phyloP scores from a whole-genome alignment of 2,888 invertebrate genomes.

The Lepetodrilus schrolli region DNA sequence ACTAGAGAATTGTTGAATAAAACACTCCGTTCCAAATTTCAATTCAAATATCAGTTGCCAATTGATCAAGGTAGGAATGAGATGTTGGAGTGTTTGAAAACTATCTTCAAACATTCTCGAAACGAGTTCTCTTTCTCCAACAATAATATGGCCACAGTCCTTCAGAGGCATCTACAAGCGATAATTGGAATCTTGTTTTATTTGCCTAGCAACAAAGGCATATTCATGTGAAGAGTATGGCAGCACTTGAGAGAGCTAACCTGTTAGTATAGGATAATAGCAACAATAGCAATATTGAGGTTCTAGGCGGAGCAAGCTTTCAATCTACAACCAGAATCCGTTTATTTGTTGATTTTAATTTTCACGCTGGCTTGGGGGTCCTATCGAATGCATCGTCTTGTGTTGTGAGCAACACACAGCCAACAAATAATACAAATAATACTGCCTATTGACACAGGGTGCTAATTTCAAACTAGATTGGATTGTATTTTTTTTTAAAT shows the following conservation, averaged over 20 bases:
- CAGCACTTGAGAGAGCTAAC: not conserved
- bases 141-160: conserved; percentile 10
- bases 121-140: conserved; percentile 13
- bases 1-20: conserved; percentile 1
- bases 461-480: not conserved
- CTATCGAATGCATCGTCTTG: not conserved
- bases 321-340: not conserved
- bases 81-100: conserved; percentile 8
- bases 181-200: conserved; percentile 26
- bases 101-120: conserved; percentile 18
- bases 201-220: conserved; percentile 22
- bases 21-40: not conserved
- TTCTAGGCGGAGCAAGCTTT: conserved; percentile 10
- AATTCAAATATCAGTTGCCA: conserved; percentile 1
- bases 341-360: conserved; percentile 25
- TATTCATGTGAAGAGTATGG: not conserved
- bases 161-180: not conserved
- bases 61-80: not conserved
- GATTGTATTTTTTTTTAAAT: not conserved
- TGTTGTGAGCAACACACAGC: not conserved
- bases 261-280: conserved; percentile 12
- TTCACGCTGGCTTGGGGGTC: conserved; percentile 16
- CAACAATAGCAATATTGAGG: conserved; percentile 3
- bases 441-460: conserved; percentile 10
- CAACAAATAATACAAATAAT: not conserved